phyloP scores from a whole-genome alignment of 2,797 vertebrate species.

The Alfaro cultratus region DNA sequence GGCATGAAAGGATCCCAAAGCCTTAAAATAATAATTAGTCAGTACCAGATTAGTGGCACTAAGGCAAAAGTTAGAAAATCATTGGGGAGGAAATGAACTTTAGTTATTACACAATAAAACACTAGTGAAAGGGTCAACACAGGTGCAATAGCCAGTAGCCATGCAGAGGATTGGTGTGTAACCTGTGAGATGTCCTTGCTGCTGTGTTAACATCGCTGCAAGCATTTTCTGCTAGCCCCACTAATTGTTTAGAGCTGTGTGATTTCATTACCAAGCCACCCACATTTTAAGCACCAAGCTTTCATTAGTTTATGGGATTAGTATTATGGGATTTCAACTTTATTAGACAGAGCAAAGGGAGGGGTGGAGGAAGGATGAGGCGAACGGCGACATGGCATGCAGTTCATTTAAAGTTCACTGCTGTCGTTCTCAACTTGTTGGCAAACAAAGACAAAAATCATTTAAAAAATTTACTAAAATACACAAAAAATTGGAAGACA shows the following conservation, averaged over 20 bases:
- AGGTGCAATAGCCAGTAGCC: neutral
- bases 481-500: neutral
- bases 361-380: neutral
- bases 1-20: neutral
- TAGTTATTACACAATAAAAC: neutral
- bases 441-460: neutral
- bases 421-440: neutral
- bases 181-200: neutral
- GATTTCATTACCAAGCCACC: conserved; percentile 51
- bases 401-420: neutral
- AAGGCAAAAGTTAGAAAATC: neutral
- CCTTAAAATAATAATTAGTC: too few relatives aligned
- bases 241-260: conserved; percentile 20
- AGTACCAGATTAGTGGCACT: neutral
- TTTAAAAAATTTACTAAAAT: neutral
- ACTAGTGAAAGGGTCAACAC: neutral
- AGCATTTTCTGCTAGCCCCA: neutral
- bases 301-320: conserved; percentile 55
- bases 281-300: conserved; percentile 15
- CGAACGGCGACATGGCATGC: neutral
- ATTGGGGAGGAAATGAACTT: neutral
- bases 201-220: neutral
- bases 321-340: conserved; percentile 37
- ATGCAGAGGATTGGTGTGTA: neutral
- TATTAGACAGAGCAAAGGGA: neutral